phyloP scores from a whole-genome alignment of 1,140 invertebrate species.

The Proctacanthus coquilletti region DNA sequence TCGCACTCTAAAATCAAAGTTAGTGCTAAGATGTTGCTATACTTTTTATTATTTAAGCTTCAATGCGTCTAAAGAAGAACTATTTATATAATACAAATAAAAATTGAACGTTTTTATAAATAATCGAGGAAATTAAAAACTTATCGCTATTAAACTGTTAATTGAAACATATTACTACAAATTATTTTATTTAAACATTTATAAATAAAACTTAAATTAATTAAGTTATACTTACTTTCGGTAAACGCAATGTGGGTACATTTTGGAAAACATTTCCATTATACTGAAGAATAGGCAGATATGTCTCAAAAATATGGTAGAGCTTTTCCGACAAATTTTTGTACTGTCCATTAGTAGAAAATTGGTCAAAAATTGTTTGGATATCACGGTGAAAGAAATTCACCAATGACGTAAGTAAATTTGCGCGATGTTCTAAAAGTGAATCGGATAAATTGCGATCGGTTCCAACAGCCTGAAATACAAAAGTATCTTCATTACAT shows the following conservation, averaged over 20 bases:
- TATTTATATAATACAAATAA: too few species aligned
- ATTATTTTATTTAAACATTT: too few species aligned
- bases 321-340: slow-evolving; percentile 56
- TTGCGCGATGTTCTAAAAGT: slow-evolving; percentile 55
- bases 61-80: too few species aligned
- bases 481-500: slow-evolving; percentile 9
- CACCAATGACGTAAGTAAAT: slow-evolving; percentile 51
- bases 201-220: slow-evolving; percentile 5
- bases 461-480: slow-evolving; percentile 58
- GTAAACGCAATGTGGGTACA: slow-evolving; percentile 56
- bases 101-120: too few species aligned
- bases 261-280: slow-evolving; percentile 63
- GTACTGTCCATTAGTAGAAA: slow-evolving; percentile 36
- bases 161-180: too few species aligned
- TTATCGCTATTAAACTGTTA: too few species aligned
- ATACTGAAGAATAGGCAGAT: slow-evolving; percentile 61
- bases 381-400: slow-evolving; percentile 66
- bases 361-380: slow-evolving; percentile 42
- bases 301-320: slow-evolving; percentile 69
- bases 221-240: slow-evolving; percentile 42
- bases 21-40: too few species aligned
- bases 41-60: too few species aligned
- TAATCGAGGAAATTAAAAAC: too few species aligned
- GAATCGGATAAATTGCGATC: slow-evolving; percentile 68
- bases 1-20: slow-evolving; percentile 44